Percentiles rank a stretch among this genome's conserved stretches.
Conservation (phyloP, 2,797 vertebrate genomes). For the Neosalanx taihuensis region DNA sequence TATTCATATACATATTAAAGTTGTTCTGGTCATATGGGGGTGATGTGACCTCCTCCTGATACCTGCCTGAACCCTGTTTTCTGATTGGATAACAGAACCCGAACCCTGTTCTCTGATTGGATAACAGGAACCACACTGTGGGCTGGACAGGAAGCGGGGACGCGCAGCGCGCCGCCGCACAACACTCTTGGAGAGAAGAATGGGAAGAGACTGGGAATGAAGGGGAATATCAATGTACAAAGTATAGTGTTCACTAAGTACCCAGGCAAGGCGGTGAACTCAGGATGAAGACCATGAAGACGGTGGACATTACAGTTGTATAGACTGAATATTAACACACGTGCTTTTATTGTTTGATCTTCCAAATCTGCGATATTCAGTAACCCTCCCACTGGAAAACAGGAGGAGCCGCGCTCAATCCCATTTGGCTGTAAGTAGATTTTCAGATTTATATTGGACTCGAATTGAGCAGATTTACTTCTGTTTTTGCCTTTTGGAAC, state of each 20-base stretch:
- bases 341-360: background rate
- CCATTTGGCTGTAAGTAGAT: slow-evolving; percentile 53
- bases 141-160: slow-evolving; percentile 76
- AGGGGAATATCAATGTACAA: slow-evolving; percentile 18
- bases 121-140: slow-evolving; percentile 38
- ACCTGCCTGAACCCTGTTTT: background rate
- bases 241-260: background rate
- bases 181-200: slow-evolving; percentile 60
- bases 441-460: background rate
- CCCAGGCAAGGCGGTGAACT: slow-evolving; percentile 34
- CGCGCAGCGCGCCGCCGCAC: slow-evolving; percentile 59
- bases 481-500: background rate
- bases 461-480: background rate
- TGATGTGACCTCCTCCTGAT: background rate
- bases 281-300: slow-evolving; percentile 44
- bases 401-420: slow-evolving; percentile 55
- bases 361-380: background rate
- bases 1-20: too few species aligned
- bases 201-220: slow-evolving; percentile 44
- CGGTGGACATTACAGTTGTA: background rate
- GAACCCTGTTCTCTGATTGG: background rate
- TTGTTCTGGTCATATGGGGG: background rate
- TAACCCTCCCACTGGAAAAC: slow-evolving; percentile 29
- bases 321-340: background rate
- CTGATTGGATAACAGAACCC: background rate